These are phyloP conservation scores for Drosophila mercatorum DNA, from an alignment of 2,888 invertebrate genomes.

Conservation along the genomic window DNA sequence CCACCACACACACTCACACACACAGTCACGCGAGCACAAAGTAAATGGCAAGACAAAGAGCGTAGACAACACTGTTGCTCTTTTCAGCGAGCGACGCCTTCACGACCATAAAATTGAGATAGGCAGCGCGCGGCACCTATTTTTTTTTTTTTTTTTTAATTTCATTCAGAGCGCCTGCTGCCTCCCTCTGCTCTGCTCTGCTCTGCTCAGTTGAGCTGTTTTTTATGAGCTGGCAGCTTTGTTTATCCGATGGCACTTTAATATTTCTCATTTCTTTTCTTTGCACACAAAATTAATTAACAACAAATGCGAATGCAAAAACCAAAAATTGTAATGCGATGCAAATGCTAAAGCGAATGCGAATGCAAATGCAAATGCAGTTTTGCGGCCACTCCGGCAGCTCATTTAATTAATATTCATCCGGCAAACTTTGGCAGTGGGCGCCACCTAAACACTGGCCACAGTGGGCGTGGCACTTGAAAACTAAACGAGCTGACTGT, in stretches of 20 bases:
- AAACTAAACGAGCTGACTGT: conserved; percentile 57
- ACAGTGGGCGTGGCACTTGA: conserved; percentile 48
- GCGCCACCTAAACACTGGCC: conserved; percentile 11
- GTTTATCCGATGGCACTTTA: conserved; percentile 49
- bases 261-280: conserved; percentile 32
- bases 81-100: conserved; percentile 53
- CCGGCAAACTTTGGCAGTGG: conserved; percentile 51
- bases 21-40: conserved; percentile 42
- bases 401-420: conserved; percentile 80
- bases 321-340: conserved; percentile 35
- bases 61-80: conserved; percentile 72
- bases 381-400: conserved; percentile 60
- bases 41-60: conserved; percentile 63
- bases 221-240: conserved; percentile 40
- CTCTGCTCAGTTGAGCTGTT: not conserved
- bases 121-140: conserved; percentile 42
- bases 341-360: conserved; percentile 31
- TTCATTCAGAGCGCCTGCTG: conserved; percentile 51
- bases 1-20: conserved; percentile 17
- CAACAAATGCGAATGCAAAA: conserved; percentile 59
- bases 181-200: conserved; percentile 9
- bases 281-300: conserved; percentile 71
- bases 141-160: conserved; percentile 48
- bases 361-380: conserved; percentile 66
- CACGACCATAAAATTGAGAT: conserved; percentile 48